phyloP scores from a whole-genome alignment of 2,797 vertebrate genomes.

The Danio albolineatus region DNA sequence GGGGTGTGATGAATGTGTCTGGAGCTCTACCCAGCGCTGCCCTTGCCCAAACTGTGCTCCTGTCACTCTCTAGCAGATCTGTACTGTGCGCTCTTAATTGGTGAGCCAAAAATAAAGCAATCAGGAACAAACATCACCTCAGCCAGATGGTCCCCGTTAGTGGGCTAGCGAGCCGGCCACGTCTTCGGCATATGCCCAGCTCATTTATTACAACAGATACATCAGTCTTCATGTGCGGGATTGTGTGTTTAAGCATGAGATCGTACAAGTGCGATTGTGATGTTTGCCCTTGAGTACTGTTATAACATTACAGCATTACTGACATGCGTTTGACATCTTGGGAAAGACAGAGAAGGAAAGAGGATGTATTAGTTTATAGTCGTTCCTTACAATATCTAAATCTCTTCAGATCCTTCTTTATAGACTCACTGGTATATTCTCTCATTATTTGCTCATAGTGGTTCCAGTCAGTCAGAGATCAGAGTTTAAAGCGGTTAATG shows the following conservation, averaged over 20 bases:
- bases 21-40: constrained; percentile 1
- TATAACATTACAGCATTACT: constrained; percentile 19
- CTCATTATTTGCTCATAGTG: constrained; percentile 11
- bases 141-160: constrained; percentile 60
- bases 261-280: constrained; percentile 24
- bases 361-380: constrained; percentile 2
- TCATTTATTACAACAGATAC: constrained; percentile 46
- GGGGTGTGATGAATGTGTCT: constrained; percentile 42
- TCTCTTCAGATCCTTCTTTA: constrained; percentile 34
- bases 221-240: constrained; percentile 43
- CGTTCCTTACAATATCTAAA: constrained; percentile 2
- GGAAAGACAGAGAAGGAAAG: constrained; percentile 9
- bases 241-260: constrained; percentile 41
- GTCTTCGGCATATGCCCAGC: constrained; percentile 29
- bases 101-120: constrained; percentile 57
- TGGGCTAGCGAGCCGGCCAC: constrained; percentile 37
- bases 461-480: background rate
- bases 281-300: constrained; percentile 29
- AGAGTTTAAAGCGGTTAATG: constrained; percentile 25
- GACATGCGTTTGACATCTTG: constrained; percentile 37
- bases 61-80: constrained; percentile 40
- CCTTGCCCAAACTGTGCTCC: constrained; percentile 30
- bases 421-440: constrained; percentile 11
- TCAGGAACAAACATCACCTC: constrained; percentile 56
- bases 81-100: constrained; percentile 52